Conservation (phyloP, 2,113 vertebrate species). For the Muntiacus muntjak region DNA sequence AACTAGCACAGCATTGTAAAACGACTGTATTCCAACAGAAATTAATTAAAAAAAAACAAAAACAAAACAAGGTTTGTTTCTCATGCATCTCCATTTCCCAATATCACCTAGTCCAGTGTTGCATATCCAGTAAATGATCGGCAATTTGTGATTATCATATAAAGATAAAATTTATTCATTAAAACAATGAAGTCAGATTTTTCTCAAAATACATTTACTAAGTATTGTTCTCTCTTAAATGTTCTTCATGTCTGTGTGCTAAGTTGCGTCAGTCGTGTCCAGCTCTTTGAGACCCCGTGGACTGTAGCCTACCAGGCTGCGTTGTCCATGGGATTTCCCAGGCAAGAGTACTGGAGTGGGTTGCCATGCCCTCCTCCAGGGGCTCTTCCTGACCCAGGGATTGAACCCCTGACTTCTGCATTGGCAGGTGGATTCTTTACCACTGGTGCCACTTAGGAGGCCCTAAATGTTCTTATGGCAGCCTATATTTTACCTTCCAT, state of each 20-base stretch:
- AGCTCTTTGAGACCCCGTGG: background rate
- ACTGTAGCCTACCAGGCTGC: background rate
- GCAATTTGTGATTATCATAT: background rate
- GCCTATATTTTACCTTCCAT: background rate
- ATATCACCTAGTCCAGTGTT: background rate
- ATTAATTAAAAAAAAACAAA: background rate
- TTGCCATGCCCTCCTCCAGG: background rate
- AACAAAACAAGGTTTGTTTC: background rate
- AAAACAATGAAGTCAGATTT: background rate
- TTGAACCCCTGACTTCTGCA: background rate
- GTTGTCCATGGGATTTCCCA: background rate
- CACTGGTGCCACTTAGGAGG: background rate
- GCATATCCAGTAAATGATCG: background rate
- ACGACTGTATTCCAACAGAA: background rate
- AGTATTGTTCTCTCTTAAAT: background rate
- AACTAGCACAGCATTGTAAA: background rate
- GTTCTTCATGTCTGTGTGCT: background rate
- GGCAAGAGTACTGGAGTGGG: background rate
- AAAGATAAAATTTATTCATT: background rate
- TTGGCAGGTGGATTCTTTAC: background rate
- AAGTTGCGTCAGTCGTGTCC: background rate
- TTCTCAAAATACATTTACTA: background rate
- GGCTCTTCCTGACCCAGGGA: background rate
- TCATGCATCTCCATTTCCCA: background rate
- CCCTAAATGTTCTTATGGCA: background rate